A percentile compares a stretch with the other conserved stretches of the same genome.
Conservation (phyloP, 2,113 vertebrate genomes). For the Kryptolebias marmoratus region DNA sequence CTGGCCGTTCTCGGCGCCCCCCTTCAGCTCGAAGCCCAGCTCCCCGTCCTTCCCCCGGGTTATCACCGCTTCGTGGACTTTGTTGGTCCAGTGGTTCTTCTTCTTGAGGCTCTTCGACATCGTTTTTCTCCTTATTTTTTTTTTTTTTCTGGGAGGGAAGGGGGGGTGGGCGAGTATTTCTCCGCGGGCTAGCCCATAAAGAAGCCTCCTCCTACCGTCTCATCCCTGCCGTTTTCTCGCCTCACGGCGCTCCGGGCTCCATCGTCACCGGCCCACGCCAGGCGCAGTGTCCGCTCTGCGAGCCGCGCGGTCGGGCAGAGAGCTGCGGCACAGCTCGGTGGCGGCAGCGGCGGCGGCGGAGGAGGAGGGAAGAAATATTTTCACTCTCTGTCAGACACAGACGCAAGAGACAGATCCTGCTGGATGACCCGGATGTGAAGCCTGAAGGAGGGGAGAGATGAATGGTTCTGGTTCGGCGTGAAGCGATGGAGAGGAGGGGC, state of each 20-base stretch:
- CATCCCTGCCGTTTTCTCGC: conserved; percentile 70
- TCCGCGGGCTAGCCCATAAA: conserved; percentile 70
- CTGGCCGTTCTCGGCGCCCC: conserved; percentile 95
- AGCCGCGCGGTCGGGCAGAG: conserved; percentile 63
- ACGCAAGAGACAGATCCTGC: conserved; percentile 70
- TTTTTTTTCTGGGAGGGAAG: too few species aligned
- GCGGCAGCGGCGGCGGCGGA: conserved; percentile 15
- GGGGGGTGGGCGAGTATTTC: conserved; percentile 56
- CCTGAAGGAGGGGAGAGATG: conserved; percentile 79
- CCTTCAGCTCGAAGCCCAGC: conserved; percentile 95
- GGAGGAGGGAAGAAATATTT: conserved; percentile 41
- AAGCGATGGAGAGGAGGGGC: conserved; percentile 73
- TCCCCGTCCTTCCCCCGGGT: conserved; percentile 91
- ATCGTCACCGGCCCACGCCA: conserved; percentile 63
- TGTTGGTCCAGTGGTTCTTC: conserved; percentile 99
- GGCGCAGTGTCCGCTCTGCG: conserved; percentile 71
- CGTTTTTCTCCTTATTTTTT: conserved; percentile 63
- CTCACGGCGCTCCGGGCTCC: conserved; percentile 67
- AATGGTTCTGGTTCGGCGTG: conserved; percentile 78
- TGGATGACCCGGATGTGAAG: conserved; percentile 87
- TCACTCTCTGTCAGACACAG: conserved; percentile 66
- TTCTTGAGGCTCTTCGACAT: conserved; percentile 99
- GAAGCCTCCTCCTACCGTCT: conserved; percentile 72
- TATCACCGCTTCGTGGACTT: conserved; percentile 97
- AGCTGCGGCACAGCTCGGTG: conserved; percentile 74